A percentile compares a stretch with the other conserved stretches of the same genome.
phyloP scores from a whole-genome alignment of 2,888 invertebrate genomes.

The Cryptus viduatorius region DNA sequence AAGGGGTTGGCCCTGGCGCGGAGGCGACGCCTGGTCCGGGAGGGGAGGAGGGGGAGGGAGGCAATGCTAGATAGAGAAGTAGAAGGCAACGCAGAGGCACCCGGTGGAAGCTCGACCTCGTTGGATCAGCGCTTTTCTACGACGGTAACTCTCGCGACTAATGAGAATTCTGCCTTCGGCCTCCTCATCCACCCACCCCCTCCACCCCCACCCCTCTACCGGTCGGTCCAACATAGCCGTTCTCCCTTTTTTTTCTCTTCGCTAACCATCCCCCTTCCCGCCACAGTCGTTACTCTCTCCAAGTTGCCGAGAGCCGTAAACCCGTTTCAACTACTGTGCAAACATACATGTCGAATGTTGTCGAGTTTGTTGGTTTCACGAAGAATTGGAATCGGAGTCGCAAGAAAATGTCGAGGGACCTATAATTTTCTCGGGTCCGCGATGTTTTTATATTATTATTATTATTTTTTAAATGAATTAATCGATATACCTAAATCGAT shows the following conservation, averaged over 20 bases:
- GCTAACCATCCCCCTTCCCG: constrained; percentile 52
- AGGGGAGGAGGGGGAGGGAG: constrained; percentile 3
- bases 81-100: constrained; percentile 44
- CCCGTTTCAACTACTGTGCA: constrained; percentile 24
- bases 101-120: constrained; percentile 65
- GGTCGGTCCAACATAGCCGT: constrained; percentile 48
- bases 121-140: constrained; percentile 71
- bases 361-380: neutral
- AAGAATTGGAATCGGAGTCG: neutral
- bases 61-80: constrained; percentile 20
- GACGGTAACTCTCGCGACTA: constrained; percentile 70
- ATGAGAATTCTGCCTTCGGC: constrained; percentile 71
- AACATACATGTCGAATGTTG: constrained; percentile 45
- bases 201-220: constrained; percentile 30
- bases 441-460: neutral
- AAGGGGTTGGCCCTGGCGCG: constrained; percentile 25
- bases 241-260: constrained; percentile 66
- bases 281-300: constrained; percentile 7
- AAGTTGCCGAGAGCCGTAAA: constrained; percentile 15
- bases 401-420: neutral
- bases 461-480: neutral
- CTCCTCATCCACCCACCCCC: constrained; percentile 37
- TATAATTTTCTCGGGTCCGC: neutral
- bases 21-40: neutral
- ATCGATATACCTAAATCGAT: neutral